Conservation (phyloP, 2,113 vertebrate genomes). For the Azemiops feae region DNA sequence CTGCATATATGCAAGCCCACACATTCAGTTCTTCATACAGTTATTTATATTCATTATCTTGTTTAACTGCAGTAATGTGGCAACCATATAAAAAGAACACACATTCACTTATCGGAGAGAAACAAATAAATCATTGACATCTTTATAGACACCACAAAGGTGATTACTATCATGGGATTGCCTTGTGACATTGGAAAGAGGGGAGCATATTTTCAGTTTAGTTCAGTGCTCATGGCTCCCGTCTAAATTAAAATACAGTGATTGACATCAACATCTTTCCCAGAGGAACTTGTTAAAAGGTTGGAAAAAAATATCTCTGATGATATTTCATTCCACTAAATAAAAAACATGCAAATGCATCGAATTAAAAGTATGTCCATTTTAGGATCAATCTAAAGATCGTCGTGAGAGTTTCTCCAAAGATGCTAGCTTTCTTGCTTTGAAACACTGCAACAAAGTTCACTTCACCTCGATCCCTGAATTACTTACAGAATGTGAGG, state of each 20-base stretch:
- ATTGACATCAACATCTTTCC: not conserved
- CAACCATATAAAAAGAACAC: conserved; percentile 36
- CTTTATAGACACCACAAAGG: conserved; percentile 34
- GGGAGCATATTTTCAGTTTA: not conserved
- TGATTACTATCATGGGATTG: conserved; percentile 4
- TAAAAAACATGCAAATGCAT: conserved; percentile 1
- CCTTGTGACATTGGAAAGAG: conserved; percentile 5
- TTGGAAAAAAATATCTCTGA: conserved; percentile 9
- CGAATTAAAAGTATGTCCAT: conserved; percentile 10
- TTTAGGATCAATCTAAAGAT: conserved; percentile 27
- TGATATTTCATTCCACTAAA: not conserved
- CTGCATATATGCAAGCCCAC: conserved; percentile 21
- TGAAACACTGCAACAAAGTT: conserved; percentile 27
- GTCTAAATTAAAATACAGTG: not conserved
- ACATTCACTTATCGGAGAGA: conserved; percentile 23
- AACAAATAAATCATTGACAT: conserved; percentile 7
- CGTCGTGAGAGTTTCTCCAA: not conserved
- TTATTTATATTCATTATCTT: conserved; percentile 54
- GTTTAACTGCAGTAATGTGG: conserved; percentile 26
- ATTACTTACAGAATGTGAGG: conserved; percentile 34
- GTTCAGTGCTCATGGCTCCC: not conserved
- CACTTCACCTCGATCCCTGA: conserved; percentile 23
- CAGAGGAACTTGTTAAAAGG: conserved; percentile 19
- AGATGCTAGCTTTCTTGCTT: not conserved
- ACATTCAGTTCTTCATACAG: conserved; percentile 1